Percentiles rank a stretch among this genome's conserved stretches.
Conservation (phyloP, 1,140 invertebrate genomes). For the Planococcus citri region DNA sequence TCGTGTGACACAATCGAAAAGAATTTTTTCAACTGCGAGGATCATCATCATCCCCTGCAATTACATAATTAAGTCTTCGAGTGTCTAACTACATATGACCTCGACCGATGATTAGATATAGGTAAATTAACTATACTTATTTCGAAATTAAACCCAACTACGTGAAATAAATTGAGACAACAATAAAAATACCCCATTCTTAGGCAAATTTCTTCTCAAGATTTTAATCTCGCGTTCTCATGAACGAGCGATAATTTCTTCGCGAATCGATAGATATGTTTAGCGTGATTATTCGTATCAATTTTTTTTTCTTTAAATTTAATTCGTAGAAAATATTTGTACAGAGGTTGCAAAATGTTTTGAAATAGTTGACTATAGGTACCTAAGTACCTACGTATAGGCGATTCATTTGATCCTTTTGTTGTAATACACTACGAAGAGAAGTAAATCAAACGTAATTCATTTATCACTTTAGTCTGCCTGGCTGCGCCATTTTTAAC, state of each 20-base stretch:
- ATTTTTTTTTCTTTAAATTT: not conserved
- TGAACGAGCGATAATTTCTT: not conserved
- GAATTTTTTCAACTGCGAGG: not conserved
- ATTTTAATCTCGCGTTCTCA: not conserved
- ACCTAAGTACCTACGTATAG: no score
- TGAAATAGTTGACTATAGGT: not conserved
- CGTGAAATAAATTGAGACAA: not conserved
- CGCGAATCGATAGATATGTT: not conserved
- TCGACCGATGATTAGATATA: not conserved
- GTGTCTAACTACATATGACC: not conserved
- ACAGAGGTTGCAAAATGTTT: not conserved
- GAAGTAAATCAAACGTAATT: not conserved
- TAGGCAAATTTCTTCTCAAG: not conserved
- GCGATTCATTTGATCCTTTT: not conserved
- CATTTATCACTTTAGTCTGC: not conserved
- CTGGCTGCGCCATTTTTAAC: not conserved
- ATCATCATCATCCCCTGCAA: not conserved
- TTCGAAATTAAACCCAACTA: not conserved
- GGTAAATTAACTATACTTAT: not conserved
- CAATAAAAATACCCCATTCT: not conserved
- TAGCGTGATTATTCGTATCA: not conserved
- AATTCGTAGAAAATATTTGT: not conserved
- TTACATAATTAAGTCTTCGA: not conserved
- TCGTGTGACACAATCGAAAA: not conserved
- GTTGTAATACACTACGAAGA: not conserved